Evolutionary conservation across 2,113 vertebrate species (phyloP), one percentile per base, ranked within the genome.

Genomic region (Phaethornis superciliosus): DNA sequence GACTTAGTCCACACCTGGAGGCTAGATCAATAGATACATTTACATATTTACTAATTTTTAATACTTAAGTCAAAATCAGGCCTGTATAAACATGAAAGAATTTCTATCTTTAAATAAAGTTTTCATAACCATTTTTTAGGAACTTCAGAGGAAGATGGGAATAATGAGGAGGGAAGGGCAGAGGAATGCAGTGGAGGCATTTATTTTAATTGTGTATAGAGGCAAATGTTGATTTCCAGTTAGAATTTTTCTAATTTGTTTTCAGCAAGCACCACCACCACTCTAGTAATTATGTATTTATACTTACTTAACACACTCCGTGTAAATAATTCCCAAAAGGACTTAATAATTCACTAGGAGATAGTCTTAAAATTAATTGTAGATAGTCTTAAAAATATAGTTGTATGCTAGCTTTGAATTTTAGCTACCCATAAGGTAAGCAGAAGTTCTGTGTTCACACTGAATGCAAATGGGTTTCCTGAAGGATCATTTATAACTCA

Each of bases 181-280:
- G 65, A 60, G n/a, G 22, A 84, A 37, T 69, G 46, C 24, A 76
- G 60, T 12, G 15, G 33, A 85, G 21, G 32, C 71, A 68, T 56
- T 44, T 37, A 68, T 74, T 87, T 83, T 62, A 84, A 58, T 79
- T 49, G 33, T 70, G 10, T 5, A 0, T 60, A 46, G 56, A 85
- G 20, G 23, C 69, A 91, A 32, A 40, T 67, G 52, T 30, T 93
- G 91, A 42, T 91, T 91, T 89, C 49, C 58, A 40, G 70, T 47
- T 95, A 77, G 37, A 90, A 59, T 60, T 23, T 71, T 86, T 91
- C 51, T 59, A 72, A 91, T 90, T 95, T 95, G 23, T 76, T 92
- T 90, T 95, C 37, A 32, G 47, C 69, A 92, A 90, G 51, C 22
- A 55, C 32, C 21, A 86, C 8, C 21, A 76, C 40, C 69, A n/a